These are phyloP conservation scores for Luidia sarsii DNA, from an alignment of 53 echinoderm and acorn worm genomes.

Conservation along the genomic window DNA sequence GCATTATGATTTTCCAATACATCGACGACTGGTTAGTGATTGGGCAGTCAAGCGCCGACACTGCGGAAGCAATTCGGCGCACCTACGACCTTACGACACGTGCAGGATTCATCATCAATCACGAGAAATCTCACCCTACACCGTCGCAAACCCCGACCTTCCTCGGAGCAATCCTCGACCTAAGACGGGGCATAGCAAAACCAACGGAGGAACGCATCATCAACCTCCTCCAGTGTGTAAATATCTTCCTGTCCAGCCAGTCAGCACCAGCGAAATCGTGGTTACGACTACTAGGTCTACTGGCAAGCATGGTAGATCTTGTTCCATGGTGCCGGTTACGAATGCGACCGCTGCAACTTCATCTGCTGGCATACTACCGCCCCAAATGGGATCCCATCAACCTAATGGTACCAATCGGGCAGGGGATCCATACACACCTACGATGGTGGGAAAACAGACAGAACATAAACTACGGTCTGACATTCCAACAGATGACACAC, in stretches of 20 bases:
- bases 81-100: too few species aligned
- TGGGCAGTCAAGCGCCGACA: not conserved
- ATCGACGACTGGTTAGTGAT: too few species aligned
- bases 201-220: too few species aligned
- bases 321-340: constrained; percentile 28
- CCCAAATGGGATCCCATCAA: not conserved
- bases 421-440: too few species aligned
- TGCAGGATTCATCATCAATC: constrained; percentile 40
- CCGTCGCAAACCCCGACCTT: constrained; percentile 18
- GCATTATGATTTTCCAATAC: constrained; percentile 17
- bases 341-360: constrained; percentile 38
- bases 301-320: constrained; percentile 20
- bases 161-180: constrained; percentile 25
- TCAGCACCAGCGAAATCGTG: constrained; percentile 1
- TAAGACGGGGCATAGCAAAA: not conserved
- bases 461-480: not conserved
- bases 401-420: not conserved
- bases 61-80: too few species aligned
- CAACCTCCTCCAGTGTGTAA: too few species aligned
- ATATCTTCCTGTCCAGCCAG: not conserved
- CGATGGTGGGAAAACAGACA: constrained; percentile 6
- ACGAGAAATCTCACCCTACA: not conserved
- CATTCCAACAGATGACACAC: too few species aligned
- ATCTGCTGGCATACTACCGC: not conserved
- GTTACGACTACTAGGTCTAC: not conserved